A percentile compares a stretch with the other conserved stretches of the same genome.
phyloP scores from a whole-genome alignment of 2,113 vertebrate genomes.

The Cnemophilus loriae region DNA sequence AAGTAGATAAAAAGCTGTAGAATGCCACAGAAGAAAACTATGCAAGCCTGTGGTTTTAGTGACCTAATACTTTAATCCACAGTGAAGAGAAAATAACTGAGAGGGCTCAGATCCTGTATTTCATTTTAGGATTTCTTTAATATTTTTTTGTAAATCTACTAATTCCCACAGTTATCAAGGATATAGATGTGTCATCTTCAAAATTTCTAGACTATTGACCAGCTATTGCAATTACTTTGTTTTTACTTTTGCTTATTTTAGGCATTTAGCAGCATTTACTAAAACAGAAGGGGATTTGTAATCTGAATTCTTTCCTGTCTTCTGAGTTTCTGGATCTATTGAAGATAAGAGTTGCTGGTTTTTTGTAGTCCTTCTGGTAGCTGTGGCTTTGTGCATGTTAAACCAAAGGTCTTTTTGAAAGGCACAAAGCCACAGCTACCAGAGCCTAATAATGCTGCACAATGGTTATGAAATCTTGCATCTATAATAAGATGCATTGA shows the following conservation, averaged over 20 bases:
- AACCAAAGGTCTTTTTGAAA: neutral
- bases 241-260: neutral
- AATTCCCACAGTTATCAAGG: neutral
- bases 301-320: neutral
- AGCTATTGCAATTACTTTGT: neutral
- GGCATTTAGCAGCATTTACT: neutral
- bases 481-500: neutral
- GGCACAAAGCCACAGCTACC: too few species aligned
- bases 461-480: neutral
- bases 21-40: neutral
- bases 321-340: neutral
- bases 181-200: neutral
- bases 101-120: neutral
- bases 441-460: neutral
- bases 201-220: neutral
- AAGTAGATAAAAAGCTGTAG: neutral
- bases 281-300: neutral
- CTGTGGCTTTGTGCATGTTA: neutral
- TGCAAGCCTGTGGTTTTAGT: neutral
- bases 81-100: neutral
- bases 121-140: neutral
- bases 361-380: neutral
- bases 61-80: neutral
- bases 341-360: neutral
- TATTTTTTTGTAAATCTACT: neutral